phyloP scores from a whole-genome alignment of 2,888 invertebrate species.

The Alloscopus bannaensis region DNA sequence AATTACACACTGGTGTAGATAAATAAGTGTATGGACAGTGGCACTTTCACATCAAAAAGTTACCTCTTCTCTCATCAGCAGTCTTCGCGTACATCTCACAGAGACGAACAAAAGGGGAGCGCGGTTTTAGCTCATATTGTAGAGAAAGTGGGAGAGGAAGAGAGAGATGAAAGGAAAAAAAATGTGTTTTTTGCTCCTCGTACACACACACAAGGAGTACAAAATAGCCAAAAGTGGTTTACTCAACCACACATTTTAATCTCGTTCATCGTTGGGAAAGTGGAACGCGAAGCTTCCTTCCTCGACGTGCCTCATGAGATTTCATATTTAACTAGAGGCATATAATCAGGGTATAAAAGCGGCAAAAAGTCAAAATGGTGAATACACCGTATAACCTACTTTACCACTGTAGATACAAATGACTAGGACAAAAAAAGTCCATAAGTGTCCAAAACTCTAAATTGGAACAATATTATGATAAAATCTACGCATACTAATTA shows the following conservation, averaged over 20 bases:
- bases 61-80: not conserved
- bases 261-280: conserved; percentile 8
- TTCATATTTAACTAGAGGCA: conserved; percentile 12
- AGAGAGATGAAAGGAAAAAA: conserved; percentile 1
- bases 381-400: no score
- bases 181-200: conserved; percentile 27
- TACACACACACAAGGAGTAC: conserved; percentile 44
- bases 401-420: no score
- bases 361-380: no score
- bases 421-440: no score
- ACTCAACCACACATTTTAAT: conserved; percentile 47
- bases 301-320: conserved; percentile 9
- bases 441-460: no score
- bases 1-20: not conserved
- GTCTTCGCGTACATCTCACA: conserved; percentile 19
- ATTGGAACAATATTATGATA: no score
- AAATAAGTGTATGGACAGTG: conserved; percentile 2
- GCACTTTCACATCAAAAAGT: conserved; percentile 10
- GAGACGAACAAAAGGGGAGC: conserved; percentile 22
- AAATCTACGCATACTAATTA: no score
- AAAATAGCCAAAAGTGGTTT: conserved; percentile 47
- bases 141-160: conserved; percentile 18
- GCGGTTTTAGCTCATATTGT: not conserved
- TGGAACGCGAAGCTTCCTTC: not conserved
- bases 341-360: not conserved